Evolutionary conservation across 1,140 invertebrate genomes (phyloP).

Genomic region (Cydia fagiglandana): DNA sequence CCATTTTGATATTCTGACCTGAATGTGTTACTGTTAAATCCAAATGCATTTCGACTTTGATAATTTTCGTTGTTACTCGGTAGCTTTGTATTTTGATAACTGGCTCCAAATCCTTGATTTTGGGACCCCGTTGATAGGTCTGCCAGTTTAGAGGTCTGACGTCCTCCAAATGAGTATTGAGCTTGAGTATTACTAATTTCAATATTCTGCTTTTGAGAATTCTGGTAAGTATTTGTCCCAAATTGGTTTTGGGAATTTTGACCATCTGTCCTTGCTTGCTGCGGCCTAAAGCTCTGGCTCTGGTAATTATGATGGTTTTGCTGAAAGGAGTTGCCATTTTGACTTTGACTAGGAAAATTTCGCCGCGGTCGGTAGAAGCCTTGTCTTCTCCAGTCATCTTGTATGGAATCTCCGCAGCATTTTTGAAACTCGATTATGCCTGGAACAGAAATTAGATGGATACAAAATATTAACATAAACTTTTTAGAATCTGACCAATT

Average conservation of each 20-base stretch:
- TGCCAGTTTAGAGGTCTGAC: not conserved
- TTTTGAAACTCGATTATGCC: not conserved
- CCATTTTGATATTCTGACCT: not conserved
- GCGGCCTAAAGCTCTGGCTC: not conserved
- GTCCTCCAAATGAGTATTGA: not conserved
- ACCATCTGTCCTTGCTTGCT: not conserved
- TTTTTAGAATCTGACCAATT: too few species aligned
- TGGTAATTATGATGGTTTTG: not conserved
- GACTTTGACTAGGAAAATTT: slow-evolving; percentile 3
- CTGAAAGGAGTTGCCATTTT: not conserved
- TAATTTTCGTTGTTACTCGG: not conserved
- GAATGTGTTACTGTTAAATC: not conserved
- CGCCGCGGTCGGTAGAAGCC: slow-evolving; percentile 15
- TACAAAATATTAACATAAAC: not conserved
- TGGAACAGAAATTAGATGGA: not conserved
- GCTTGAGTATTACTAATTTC: not conserved
- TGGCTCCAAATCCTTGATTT: not conserved
- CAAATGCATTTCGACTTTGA: not conserved
- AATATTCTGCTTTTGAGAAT: not conserved
- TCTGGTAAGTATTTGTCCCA: not conserved
- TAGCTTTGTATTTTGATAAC: not conserved
- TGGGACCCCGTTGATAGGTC: not conserved
- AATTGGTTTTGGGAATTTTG: not conserved
- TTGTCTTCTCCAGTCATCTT: not conserved
- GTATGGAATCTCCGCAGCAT: not conserved